A percentile compares a stretch with the other conserved stretches of the same genome.
phyloP scores from a whole-genome alignment of 2,888 invertebrate genomes.

The Abrostola tripartita region DNA sequence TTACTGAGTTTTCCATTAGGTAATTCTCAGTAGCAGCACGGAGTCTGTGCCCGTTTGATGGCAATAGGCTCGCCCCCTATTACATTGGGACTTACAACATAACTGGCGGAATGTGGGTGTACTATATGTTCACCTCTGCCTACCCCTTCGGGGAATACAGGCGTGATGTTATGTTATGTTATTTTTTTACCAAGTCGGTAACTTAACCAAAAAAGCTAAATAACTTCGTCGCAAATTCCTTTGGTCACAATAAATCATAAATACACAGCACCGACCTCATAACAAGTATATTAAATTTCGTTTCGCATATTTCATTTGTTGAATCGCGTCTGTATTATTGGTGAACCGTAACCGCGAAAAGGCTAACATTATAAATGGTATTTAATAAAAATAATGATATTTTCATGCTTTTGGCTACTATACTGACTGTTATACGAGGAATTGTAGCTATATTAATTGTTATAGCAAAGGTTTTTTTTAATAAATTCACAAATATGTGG shows the following conservation, averaged over 20 bases:
- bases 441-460: background rate
- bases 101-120: too few relatives aligned
- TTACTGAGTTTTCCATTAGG: too few relatives aligned
- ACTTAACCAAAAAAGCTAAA: too few relatives aligned
- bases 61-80: too few relatives aligned
- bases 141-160: too few relatives aligned
- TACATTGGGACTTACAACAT: too few relatives aligned
- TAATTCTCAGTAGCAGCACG: too few relatives aligned
- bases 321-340: constrained; percentile 1
- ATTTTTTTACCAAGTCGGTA: too few relatives aligned
- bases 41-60: too few relatives aligned
- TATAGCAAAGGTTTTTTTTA: background rate
- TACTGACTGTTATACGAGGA: background rate
- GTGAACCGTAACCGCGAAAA: background rate
- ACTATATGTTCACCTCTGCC: too few relatives aligned
- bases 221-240: background rate
- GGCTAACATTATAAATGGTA: constrained; percentile 2
- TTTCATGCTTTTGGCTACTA: background rate
- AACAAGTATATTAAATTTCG: constrained; percentile 6
- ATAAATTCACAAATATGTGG: too few relatives aligned
- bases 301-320: constrained; percentile 6
- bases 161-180: too few relatives aligned
- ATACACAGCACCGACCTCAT: background rate
- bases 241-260: constrained; percentile 1
- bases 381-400: background rate